Evolutionary conservation across 2,888 invertebrate genomes (phyloP).

Genomic region (Encarsia formosa): DNA sequence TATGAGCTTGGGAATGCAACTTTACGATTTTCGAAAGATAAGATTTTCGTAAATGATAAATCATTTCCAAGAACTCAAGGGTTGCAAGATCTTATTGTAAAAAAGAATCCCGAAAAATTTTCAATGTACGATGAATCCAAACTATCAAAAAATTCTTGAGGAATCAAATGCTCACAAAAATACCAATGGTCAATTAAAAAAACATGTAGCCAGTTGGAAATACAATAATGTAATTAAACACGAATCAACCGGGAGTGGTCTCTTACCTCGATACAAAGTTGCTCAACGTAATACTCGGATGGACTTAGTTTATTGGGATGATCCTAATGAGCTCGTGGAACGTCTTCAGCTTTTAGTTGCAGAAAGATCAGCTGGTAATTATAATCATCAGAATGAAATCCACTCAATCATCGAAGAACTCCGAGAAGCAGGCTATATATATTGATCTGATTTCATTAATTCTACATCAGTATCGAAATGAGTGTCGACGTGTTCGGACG

Average conservation of each 20-base stretch:
- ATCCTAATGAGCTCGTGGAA: background rate
- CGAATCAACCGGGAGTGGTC: background rate
- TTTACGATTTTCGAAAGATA: too few relatives aligned
- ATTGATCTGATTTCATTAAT: too few relatives aligned
- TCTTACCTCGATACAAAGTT: background rate
- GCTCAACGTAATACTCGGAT: too few relatives aligned
- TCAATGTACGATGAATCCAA: background rate
- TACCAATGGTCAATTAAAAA: too few relatives aligned
- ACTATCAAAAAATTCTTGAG: background rate
- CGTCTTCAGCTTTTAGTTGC: background rate
- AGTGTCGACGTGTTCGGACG: constrained; percentile 5
- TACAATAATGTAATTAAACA: background rate
- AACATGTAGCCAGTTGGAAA: background rate
- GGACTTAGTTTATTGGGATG: too few relatives aligned
- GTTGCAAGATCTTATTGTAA: background rate
- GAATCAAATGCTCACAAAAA: background rate
- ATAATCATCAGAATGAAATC: too few relatives aligned
- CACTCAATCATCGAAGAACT: too few relatives aligned
- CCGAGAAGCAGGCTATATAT: too few relatives aligned
- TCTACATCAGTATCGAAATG: too few relatives aligned
- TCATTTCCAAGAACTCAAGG: background rate
- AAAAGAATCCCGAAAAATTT: background rate
- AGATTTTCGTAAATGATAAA: background rate
- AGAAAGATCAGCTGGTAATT: background rate
- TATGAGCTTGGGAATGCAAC: too few relatives aligned